Conservation (phyloP, 1,140 invertebrate genomes). For the Berghia stephanieae region DNA sequence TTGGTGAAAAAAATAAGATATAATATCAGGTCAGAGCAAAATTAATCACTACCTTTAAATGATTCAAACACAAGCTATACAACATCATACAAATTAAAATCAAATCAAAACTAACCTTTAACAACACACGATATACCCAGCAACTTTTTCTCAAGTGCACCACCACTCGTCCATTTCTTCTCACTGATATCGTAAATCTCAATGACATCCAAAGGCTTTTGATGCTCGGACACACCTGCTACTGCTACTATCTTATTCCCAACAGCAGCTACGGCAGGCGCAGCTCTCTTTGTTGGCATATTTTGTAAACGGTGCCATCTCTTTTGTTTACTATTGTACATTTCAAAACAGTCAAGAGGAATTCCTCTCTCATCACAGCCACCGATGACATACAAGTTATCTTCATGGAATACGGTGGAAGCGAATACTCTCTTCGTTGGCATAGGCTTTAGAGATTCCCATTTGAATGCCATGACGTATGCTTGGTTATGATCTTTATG, state of each 20-base stretch:
- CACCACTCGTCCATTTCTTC: slow-evolving; percentile 55
- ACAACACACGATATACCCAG: slow-evolving; percentile 58
- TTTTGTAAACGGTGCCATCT: slow-evolving; percentile 54
- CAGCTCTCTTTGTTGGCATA: slow-evolving; percentile 62
- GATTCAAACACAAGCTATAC: neutral
- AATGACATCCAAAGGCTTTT: slow-evolving; percentile 59
- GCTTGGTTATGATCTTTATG: too few species aligned
- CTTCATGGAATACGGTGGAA: slow-evolving; percentile 48
- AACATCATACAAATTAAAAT: neutral
- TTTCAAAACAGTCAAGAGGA: slow-evolving; percentile 58
- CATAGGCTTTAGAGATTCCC: slow-evolving; percentile 49
- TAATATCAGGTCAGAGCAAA: too few species aligned
- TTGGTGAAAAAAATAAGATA: neutral
- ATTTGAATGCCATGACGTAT: slow-evolving; percentile 35
- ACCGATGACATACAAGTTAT: slow-evolving; percentile 57
- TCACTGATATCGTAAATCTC: slow-evolving; percentile 57
- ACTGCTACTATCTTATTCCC: slow-evolving; percentile 59
- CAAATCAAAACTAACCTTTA: slow-evolving; percentile 56
- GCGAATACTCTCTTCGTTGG: slow-evolving; percentile 60
- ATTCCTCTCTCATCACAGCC: slow-evolving; percentile 63
- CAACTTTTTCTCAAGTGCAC: slow-evolving; percentile 44
- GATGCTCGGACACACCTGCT: slow-evolving; percentile 57
- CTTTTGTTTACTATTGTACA: slow-evolving; percentile 52
- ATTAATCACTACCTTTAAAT: neutral
- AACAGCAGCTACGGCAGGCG: slow-evolving; percentile 51